A percentile compares a stretch with the other conserved stretches of the same genome.
Evolutionary conservation across 2,888 invertebrate genomes (phyloP).

Genomic region (Drosophila prolongata): DNA sequence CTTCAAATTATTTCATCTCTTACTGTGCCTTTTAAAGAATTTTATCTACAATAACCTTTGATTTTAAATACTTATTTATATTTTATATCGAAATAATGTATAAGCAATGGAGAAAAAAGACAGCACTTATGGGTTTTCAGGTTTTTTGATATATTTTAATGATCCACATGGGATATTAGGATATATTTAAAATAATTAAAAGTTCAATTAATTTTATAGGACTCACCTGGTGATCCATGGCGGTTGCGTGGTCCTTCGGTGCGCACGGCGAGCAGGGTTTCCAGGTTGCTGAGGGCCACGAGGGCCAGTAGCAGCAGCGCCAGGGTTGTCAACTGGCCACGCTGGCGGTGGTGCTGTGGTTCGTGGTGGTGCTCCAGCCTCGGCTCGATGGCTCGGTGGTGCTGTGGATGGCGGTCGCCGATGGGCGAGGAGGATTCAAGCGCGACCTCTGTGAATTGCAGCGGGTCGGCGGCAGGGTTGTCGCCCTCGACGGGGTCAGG

Average conservation of each 20-base stretch:
- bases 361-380: conserved; percentile 15
- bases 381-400: conserved; percentile 13
- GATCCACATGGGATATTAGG: too few relatives aligned
- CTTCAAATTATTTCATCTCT: too few relatives aligned
- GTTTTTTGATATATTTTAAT: too few relatives aligned
- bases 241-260: conserved; percentile 74
- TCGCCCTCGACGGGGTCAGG: background rate
- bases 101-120: too few relatives aligned
- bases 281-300: conserved; percentile 79
- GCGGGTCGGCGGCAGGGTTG: conserved; percentile 1
- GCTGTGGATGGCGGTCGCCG: conserved; percentile 12
- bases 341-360: conserved; percentile 13
- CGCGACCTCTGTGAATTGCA: conserved; percentile 1
- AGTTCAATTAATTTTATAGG: background rate
- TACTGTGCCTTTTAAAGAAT: too few relatives aligned
- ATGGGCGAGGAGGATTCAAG: background rate
- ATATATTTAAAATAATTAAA: too few relatives aligned
- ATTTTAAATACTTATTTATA: too few relatives aligned
- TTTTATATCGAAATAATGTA: too few relatives aligned
- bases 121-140: too few relatives aligned
- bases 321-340: conserved; percentile 71
- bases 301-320: conserved; percentile 69
- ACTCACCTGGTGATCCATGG: conserved; percentile 81
- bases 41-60: too few relatives aligned
- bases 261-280: conserved; percentile 70